phyloP scores from a whole-genome alignment of 2,888 invertebrate genomes.

The Venustoraphidia nigricollis region DNA sequence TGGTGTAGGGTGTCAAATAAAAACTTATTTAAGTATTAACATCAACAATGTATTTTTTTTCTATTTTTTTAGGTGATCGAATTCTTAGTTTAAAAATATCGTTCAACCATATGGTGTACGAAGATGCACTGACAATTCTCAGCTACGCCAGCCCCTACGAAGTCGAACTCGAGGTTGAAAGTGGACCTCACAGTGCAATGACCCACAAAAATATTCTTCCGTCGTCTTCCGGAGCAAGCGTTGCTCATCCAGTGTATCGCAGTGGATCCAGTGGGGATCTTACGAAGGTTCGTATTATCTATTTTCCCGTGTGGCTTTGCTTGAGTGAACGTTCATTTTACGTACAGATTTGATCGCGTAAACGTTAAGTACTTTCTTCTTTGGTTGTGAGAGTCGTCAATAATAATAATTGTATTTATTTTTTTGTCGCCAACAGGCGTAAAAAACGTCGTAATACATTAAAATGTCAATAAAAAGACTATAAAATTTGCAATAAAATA shows the following conservation, averaged over 20 bases:
- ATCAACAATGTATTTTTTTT: too few relatives aligned
- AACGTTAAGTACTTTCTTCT: too few relatives aligned
- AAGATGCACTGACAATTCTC: conserved; percentile 78
- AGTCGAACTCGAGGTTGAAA: conserved; percentile 61
- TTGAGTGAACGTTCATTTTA: neutral
- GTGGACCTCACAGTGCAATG: conserved; percentile 12
- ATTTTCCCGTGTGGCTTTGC: neutral
- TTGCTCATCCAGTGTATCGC: conserved; percentile 60
- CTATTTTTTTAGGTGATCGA: conserved; percentile 53
- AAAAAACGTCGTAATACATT: too few relatives aligned
- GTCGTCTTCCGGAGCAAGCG: conserved; percentile 30
- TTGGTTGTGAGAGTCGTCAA: too few relatives aligned
- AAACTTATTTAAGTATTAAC: too few relatives aligned
- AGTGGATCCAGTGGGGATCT: conserved; percentile 69
- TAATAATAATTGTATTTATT: too few relatives aligned
- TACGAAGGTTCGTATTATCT: conserved; percentile 33
- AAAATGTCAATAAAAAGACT: too few relatives aligned
- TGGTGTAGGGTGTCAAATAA: too few relatives aligned
- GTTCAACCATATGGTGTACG: conserved; percentile 76
- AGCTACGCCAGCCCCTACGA: conserved; percentile 87
- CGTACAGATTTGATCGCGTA: too few relatives aligned
- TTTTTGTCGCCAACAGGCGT: too few relatives aligned
- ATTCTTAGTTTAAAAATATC: conserved; percentile 76
- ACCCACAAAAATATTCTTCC: neutral
- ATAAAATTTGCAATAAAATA: too few relatives aligned